phyloP scores from a whole-genome alignment of 2,888 invertebrate genomes.

The Acholoe squamosa region DNA sequence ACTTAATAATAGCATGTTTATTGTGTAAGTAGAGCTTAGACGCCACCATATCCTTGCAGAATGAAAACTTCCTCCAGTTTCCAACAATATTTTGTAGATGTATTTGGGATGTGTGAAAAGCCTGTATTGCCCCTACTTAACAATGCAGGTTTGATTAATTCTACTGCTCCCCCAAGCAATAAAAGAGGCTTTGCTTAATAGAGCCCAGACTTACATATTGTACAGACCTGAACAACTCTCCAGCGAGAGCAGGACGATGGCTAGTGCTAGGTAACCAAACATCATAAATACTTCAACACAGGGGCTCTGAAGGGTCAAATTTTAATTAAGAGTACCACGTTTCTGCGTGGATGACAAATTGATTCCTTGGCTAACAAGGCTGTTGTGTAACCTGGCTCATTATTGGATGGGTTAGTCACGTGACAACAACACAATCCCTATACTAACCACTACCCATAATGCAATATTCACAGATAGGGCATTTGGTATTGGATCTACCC shows the following conservation, averaged over 20 bases:
- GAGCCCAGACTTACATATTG: too few species aligned
- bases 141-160: too few species aligned
- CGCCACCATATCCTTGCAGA: neutral
- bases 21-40: neutral
- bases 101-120: neutral
- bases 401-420: neutral
- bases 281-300: neutral
- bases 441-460: neutral
- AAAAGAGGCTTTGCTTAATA: too few species aligned
- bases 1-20: neutral
- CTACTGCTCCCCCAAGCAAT: too few species aligned
- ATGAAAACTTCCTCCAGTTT: conserved; percentile 21
- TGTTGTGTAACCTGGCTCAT: neutral
- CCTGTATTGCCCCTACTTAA: too few species aligned
- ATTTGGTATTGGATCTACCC: neutral
- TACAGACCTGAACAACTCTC: too few species aligned
- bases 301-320: neutral
- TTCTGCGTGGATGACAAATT: neutral
- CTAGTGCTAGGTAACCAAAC: conserved; percentile 22
- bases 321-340: conserved; percentile 26
- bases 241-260: neutral
- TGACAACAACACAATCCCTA: neutral
- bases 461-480: conserved; percentile 7
- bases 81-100: neutral
- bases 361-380: neutral